Conservation (phyloP, 2,888 invertebrate species). For the Nomada lathburiana region DNA sequence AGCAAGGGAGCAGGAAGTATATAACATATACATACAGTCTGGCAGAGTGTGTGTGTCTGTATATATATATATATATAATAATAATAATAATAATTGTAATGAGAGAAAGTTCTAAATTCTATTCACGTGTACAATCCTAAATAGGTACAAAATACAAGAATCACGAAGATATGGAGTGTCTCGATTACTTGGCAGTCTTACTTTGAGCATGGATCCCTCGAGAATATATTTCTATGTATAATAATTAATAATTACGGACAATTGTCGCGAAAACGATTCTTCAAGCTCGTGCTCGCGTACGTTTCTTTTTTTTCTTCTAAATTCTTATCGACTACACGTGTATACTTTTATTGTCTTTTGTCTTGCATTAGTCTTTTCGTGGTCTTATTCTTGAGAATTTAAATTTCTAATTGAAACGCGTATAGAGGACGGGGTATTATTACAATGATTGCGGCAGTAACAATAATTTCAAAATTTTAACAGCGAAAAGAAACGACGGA, state of each 20-base stretch:
- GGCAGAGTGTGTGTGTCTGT: neutral
- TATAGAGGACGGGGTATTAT: conserved; percentile 12
- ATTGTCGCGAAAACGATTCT: conserved; percentile 14
- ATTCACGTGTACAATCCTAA: conserved; percentile 52
- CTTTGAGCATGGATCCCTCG: conserved; percentile 74
- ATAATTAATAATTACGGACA: conserved; percentile 14
- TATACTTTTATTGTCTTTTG: conserved; percentile 26
- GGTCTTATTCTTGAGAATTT: conserved; percentile 7
- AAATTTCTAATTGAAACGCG: neutral
- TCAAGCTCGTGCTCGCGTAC: neutral
- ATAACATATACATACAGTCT: neutral
- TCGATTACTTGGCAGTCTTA: conserved; percentile 76
- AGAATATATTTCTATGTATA: conserved; percentile 23
- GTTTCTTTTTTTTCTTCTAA: neutral
- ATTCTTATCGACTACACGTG: conserved; percentile 29
- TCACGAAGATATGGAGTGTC: conserved; percentile 62
- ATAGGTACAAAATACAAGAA: conserved; percentile 56
- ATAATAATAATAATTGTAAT: conserved; percentile 25
- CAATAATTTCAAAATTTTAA: conserved; percentile 10
- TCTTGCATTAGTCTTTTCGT: neutral
- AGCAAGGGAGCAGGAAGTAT: conserved; percentile 23
- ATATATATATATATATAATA: neutral
- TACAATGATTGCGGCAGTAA: conserved; percentile 23
- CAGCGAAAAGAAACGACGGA: conserved; percentile 1
- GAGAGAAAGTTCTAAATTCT: conserved; percentile 37